phyloP scores from a whole-genome alignment of 1,140 invertebrate genomes.

The Mactra quadrangularis region DNA sequence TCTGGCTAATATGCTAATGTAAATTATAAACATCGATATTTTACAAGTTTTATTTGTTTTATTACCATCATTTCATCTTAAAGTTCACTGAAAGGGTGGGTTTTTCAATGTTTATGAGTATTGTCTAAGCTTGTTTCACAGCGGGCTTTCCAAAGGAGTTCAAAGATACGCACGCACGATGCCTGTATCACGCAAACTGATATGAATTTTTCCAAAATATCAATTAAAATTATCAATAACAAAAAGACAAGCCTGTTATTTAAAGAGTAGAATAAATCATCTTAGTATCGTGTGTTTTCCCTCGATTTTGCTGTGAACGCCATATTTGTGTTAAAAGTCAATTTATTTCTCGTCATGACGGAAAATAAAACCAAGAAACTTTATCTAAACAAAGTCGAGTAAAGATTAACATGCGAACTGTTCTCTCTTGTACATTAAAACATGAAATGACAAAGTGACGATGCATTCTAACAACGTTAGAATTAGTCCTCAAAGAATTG shows the following conservation, averaged over 20 bases:
- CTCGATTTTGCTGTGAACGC: not conserved
- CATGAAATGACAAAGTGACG: not conserved
- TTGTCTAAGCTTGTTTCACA: not conserved
- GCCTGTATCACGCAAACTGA: slow-evolving; percentile 34
- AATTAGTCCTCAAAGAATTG: not conserved
- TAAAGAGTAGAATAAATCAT: slow-evolving; percentile 27
- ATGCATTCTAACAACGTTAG: not conserved
- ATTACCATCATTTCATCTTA: slow-evolving; percentile 17
- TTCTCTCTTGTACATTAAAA: not conserved
- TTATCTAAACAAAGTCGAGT: not conserved
- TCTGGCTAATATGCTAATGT: slow-evolving; percentile 21
- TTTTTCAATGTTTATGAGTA: slow-evolving; percentile 14
- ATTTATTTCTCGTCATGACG: slow-evolving; percentile 7
- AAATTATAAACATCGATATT: slow-evolving; percentile 19
- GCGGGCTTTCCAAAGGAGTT: slow-evolving; percentile 4
- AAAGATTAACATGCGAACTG: not conserved
- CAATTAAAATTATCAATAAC: slow-evolving; percentile 49
- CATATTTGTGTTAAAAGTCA: slow-evolving; percentile 26
- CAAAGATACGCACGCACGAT: slow-evolving; percentile 19
- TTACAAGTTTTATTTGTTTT: slow-evolving; percentile 39
- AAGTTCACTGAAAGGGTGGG: not conserved
- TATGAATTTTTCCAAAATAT: slow-evolving; percentile 39
- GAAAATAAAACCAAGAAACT: slow-evolving; percentile 10
- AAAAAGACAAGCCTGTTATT: slow-evolving; percentile 27
- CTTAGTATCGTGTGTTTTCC: not conserved